These are phyloP conservation scores for Zoanthus gigantus DNA, from an alignment of 92 coral and sea anemone species.

Conservation along the genomic window DNA sequence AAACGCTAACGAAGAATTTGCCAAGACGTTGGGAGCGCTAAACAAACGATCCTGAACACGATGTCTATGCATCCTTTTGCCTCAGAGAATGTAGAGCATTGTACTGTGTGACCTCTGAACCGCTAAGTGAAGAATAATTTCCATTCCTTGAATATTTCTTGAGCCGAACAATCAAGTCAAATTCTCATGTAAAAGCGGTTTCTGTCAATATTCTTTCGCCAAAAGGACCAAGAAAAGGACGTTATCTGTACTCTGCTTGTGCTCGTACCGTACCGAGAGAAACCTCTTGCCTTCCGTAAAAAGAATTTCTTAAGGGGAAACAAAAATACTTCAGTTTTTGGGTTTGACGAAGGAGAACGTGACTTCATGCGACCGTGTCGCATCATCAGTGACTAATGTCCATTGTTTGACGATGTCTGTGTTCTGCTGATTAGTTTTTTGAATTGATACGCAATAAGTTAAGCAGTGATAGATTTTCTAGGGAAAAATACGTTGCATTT, in stretches of 20 bases:
- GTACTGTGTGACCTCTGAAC: neutral
- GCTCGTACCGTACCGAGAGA: neutral
- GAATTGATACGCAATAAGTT: too few relatives aligned
- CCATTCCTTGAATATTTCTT: conserved; percentile 20
- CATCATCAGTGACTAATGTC: too few relatives aligned
- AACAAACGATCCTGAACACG: neutral
- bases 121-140: conserved; percentile 14
- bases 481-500: too few relatives aligned
- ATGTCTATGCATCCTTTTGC: conserved; percentile 33
- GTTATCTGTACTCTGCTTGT: neutral
- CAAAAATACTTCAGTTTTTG: too few relatives aligned
- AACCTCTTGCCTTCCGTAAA: neutral
- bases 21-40: conserved; percentile 9
- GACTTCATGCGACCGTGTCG: too few relatives aligned
- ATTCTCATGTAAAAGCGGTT: neutral
- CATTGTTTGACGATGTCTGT: too few relatives aligned
- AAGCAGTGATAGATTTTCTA: too few relatives aligned
- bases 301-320: neutral
- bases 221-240: neutral
- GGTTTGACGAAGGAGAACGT: too few relatives aligned
- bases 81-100: conserved; percentile 12
- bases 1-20: neutral
- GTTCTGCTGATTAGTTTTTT: too few relatives aligned
- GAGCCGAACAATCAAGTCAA: neutral
- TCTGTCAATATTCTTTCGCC: neutral